Percentiles rank a stretch among this genome's conserved stretches.
phyloP scores from a whole-genome alignment of 2,797 vertebrate species.

The Saxicola maurus region DNA sequence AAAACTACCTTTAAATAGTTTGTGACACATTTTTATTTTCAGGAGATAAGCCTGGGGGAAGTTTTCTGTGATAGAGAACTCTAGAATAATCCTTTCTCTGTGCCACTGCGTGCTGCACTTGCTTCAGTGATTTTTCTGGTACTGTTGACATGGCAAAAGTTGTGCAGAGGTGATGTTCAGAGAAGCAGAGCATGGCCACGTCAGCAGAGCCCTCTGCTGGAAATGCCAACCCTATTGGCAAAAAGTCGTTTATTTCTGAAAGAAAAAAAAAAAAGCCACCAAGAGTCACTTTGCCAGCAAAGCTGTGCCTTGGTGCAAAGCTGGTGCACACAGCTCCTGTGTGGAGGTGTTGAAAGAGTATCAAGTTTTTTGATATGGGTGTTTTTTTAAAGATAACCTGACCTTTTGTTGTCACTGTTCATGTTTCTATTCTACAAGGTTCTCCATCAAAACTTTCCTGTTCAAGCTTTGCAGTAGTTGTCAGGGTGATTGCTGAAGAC shows the following conservation, averaged over 20 bases:
- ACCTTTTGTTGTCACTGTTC: background rate
- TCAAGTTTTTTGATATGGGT: background rate
- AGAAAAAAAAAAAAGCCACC: background rate
- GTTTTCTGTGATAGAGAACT: background rate
- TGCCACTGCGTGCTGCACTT: background rate
- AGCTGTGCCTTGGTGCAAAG: background rate
- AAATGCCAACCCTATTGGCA: background rate
- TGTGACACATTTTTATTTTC: background rate
- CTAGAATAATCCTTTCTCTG: background rate
- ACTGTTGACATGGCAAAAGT: background rate
- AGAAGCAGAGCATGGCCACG: background rate
- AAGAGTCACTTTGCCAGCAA: background rate
- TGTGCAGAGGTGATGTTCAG: background rate
- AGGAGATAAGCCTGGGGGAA: background rate
- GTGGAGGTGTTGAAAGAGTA: background rate
- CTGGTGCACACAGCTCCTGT: background rate
- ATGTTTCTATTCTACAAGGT: background rate
- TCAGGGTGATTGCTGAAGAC: background rate
- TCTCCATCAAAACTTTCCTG: background rate
- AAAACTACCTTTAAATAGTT: background rate
- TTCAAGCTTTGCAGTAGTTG: background rate
- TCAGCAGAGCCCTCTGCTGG: conserved; percentile 58
- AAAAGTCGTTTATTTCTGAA: background rate
- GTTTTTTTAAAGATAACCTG: background rate
- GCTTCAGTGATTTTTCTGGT: conserved; percentile 2